Evolutionary conservation across 2,113 vertebrate genomes (phyloP).

Genomic region (Phoenicopterus ruber): DNA sequence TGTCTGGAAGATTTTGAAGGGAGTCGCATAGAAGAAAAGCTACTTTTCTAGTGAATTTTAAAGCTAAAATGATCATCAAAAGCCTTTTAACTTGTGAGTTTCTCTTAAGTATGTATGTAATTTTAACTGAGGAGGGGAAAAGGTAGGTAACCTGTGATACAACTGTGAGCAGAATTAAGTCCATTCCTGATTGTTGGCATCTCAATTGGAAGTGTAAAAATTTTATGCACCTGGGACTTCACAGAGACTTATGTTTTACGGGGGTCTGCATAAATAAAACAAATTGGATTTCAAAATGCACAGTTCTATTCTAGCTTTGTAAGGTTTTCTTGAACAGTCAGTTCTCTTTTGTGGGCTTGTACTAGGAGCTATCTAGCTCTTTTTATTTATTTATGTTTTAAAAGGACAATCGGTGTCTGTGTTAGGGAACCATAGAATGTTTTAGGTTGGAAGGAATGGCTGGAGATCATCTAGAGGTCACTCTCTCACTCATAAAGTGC

Average conservation of each 20-base stretch:
- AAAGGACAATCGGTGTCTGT: not conserved
- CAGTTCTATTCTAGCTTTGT: not conserved
- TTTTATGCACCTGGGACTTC: not conserved
- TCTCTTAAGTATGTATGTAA: not conserved
- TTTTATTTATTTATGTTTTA: not conserved
- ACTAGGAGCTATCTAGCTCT: not conserved
- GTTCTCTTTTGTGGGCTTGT: not conserved
- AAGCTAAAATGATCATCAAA: not conserved
- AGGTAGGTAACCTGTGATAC: not conserved
- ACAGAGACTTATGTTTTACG: not conserved
- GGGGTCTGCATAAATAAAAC: not conserved
- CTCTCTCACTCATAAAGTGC: fast-evolving
- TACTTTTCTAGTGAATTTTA: not conserved
- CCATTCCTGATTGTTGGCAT: not conserved
- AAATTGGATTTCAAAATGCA: not conserved
- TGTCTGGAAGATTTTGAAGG: not conserved
- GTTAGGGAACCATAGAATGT: not conserved
- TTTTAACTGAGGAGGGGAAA: not conserved
- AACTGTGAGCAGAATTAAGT: not conserved
- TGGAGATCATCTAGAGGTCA: not conserved
- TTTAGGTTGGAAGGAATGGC: not conserved
- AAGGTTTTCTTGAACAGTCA: not conserved
- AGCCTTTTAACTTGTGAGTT: not conserved
- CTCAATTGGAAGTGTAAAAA: not conserved
- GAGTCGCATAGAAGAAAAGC: not conserved